These are phyloP conservation scores for Fratercula arctica DNA, from an alignment of 2,797 vertebrate species.

Conservation along the genomic window DNA sequence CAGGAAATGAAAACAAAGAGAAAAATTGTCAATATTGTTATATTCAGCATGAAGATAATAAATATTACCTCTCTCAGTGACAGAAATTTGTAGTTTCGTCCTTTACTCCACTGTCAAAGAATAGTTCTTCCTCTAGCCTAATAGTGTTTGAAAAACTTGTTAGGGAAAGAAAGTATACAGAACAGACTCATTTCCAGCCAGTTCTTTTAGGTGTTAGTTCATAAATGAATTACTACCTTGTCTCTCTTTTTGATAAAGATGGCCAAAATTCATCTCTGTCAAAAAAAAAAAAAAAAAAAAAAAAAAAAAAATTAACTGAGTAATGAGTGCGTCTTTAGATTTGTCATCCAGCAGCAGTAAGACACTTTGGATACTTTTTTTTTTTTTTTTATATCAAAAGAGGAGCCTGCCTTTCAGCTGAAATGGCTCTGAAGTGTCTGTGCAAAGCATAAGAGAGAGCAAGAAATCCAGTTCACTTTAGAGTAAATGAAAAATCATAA, in stretches of 20 bases:
- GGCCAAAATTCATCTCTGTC: neutral
- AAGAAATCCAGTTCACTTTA: neutral
- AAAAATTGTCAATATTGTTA: neutral
- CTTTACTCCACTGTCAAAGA: neutral
- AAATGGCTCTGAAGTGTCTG: neutral
- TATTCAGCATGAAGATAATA: neutral
- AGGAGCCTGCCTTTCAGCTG: neutral
- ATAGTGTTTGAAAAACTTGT: neutral
- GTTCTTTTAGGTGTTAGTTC: neutral
- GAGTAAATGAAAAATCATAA: neutral
- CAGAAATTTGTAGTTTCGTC: neutral
- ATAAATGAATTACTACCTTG: neutral
- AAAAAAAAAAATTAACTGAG: neutral
- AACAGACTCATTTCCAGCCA: neutral
- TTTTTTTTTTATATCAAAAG: neutral
- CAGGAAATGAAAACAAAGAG: neutral
- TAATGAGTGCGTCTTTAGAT: neutral
- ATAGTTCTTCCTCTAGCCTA: neutral
- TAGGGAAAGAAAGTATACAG: neutral
- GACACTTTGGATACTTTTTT: neutral
- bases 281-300: neutral
- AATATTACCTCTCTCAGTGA: neutral
- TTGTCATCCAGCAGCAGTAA: neutral
- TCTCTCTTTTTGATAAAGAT: neutral
- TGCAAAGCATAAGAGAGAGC: neutral